Conservation (phyloP, 2,888 invertebrate species). For the Caprella mutica region DNA sequence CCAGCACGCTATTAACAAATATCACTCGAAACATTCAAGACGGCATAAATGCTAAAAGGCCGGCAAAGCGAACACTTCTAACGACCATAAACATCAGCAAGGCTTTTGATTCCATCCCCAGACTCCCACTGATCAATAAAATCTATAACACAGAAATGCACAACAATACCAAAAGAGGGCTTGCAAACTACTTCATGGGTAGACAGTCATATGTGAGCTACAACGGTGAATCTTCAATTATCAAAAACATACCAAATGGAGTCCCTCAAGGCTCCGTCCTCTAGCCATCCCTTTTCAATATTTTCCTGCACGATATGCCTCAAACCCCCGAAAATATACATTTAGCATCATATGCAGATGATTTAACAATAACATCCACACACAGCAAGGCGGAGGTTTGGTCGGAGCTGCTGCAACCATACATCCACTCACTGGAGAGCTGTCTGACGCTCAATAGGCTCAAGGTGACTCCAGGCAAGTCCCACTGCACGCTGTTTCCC, state of each 20-base stretch:
- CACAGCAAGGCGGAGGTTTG: background rate
- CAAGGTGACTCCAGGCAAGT: background rate
- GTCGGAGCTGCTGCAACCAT: background rate
- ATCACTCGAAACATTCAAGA: conserved; percentile 35
- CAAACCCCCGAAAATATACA: conserved; percentile 35
- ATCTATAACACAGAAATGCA: no score
- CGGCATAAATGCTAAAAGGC: no score
- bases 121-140: conserved; percentile 35
- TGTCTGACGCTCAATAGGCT: no score
- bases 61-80: conserved; percentile 36
- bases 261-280: conserved; percentile 37
- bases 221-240: conserved; percentile 20
- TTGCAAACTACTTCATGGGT: conserved; percentile 34
- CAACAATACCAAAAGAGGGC: conserved; percentile 24
- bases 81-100: conserved; percentile 38
- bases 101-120: conserved; percentile 38
- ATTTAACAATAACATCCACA: conserved; percentile 22
- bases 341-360: conserved; percentile 32
- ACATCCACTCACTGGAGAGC: no score
- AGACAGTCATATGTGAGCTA: conserved; percentile 35
- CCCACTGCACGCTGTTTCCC: background rate
- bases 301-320: conserved; percentile 35
- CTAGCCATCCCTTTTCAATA: no score
- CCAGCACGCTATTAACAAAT: conserved; percentile 37
- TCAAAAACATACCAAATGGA: conserved; percentile 35